phyloP scores from a whole-genome alignment of 2,113 vertebrate species.

The Mobula birostris region DNA sequence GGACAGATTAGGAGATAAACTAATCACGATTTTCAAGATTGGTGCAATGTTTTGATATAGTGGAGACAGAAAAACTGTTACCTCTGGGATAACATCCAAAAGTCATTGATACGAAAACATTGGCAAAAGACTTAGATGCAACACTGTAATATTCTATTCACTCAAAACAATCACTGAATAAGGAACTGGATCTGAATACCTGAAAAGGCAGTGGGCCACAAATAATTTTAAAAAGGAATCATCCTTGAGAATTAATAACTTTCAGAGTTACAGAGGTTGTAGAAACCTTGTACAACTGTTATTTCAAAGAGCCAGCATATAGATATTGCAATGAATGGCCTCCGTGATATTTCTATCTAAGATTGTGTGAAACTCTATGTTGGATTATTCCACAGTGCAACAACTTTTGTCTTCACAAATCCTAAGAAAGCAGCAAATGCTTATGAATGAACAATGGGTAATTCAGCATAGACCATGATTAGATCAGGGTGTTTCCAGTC shows the following conservation, averaged over 20 bases:
- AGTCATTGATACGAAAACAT: no score
- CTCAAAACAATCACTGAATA: no score
- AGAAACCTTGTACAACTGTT: no score
- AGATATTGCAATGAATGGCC: no score
- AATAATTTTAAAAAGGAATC: neutral
- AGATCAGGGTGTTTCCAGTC: slow-evolving; percentile 19
- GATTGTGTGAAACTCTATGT: no score
- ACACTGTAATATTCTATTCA: no score
- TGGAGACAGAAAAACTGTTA: neutral
- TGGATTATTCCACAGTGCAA: neutral
- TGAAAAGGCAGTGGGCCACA: neutral
- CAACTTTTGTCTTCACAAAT: neutral
- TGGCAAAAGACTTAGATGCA: no score
- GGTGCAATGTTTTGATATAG: neutral
- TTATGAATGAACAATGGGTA: slow-evolving; percentile 26
- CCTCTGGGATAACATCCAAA: neutral
- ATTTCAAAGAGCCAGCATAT: no score
- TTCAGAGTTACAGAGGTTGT: no score
- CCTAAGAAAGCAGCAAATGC: neutral
- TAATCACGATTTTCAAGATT: neutral
- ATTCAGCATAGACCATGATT: slow-evolving; percentile 8
- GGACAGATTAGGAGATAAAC: neutral
- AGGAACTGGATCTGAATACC: neutral
- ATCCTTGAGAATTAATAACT: neutral
- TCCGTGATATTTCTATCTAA: no score